Evolutionary conservation across 2,888 invertebrate species (phyloP), one percentile per base, ranked within the genome.

Genomic region (Acronicta psi): DNA sequence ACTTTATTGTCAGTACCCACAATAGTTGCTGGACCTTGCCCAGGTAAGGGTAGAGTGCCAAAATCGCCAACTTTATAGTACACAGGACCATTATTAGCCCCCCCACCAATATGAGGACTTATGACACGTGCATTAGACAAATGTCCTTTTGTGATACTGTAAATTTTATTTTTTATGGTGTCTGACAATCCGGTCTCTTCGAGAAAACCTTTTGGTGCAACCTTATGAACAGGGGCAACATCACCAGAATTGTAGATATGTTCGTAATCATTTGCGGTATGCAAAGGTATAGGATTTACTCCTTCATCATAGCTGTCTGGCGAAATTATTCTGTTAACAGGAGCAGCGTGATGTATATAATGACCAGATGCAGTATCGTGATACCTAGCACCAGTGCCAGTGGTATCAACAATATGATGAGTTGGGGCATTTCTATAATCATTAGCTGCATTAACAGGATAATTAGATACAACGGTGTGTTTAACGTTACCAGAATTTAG

Each of bases 1-100:
- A 25, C 25, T 9, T 10, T 20, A 23, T 37, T 29, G 5, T 1
- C 34, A 17, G 16, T 14, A 14, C 55, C 49, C 40, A 47, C 29
- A 13, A 60, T 67, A 5, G 45, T 47, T 16, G 68, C 54, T 2
- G 60, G 65, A 10, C 0, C 34, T 29, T 11, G 23, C 0, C 1
- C 14, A 0, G 38, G 38, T n/a, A 14, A n/a, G n/a, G n/a, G n/a
- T n/a, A 16, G 14, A 40, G 23, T n/a, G 2, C 17, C 8, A 2
- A 17, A 16, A 8, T 0, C 49, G 0, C 25, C 25, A 31, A 1
- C 6, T 31, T n/a, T n/a, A n/a, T 31, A 13, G 2, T 8, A 1
- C 0, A 25, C 14, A 7, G 13, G 34, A 8, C 5, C 3, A n/a
- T 46, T 7, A 23, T 23, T 23, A 1, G 23, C 5, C 5, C 23